These are phyloP conservation scores for Pedetes capensis DNA, from an alignment of 2,113 vertebrate genomes.

Conservation along the genomic window DNA sequence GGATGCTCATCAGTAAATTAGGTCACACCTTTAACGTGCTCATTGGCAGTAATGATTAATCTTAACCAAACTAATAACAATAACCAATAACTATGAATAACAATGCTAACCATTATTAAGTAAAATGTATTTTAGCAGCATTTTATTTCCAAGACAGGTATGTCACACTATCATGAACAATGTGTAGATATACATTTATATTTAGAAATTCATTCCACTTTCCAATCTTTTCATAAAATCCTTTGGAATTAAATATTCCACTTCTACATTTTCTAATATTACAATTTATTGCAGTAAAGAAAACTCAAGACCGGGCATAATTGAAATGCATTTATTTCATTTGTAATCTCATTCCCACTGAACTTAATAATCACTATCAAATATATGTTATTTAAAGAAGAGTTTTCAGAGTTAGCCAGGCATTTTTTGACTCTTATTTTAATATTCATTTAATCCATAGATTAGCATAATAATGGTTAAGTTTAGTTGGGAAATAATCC, in stretches of 20 bases:
- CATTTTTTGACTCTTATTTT: conserved; percentile 48
- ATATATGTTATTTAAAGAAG: neutral
- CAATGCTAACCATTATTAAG: neutral
- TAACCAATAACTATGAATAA: neutral
- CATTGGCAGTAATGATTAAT: neutral
- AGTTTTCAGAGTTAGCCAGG: neutral
- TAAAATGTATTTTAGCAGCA: neutral
- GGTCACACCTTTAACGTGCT: neutral
- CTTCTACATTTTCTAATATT: neutral
- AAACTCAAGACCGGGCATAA: neutral
- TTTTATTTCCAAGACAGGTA: neutral
- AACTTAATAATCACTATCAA: neutral
- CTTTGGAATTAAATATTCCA: neutral
- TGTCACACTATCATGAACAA: neutral
- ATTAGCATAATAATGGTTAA: conserved; percentile 52
- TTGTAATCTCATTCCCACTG: neutral
- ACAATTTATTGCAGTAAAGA: neutral
- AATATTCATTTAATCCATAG: neutral
- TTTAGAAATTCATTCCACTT: neutral
- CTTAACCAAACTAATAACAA: neutral
- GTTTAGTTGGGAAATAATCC: conserved; percentile 61
- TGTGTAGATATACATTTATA: neutral
- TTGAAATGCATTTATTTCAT: neutral
- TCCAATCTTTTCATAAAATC: neutral
- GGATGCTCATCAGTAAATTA: neutral